Evolutionary conservation across 2,888 invertebrate species (phyloP).

Genomic region (Drosophila villosipedis): DNA sequence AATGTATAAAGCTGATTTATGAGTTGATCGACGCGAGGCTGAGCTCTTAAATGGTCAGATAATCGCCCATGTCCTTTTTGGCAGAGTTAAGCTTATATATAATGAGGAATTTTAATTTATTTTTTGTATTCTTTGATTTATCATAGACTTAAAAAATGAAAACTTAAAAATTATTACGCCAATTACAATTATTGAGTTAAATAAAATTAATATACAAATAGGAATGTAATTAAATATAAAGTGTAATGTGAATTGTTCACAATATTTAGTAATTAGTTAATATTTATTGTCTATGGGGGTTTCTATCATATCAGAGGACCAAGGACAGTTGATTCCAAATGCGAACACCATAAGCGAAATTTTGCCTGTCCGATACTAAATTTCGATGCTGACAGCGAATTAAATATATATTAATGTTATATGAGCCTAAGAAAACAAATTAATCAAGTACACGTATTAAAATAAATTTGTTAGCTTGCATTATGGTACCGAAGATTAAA

Average conservation of each 20-base stretch:
- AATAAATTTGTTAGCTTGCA: not conserved
- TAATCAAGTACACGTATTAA: not conserved
- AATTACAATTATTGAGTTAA: not conserved
- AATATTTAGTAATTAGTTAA: not conserved
- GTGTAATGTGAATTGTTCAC: not conserved
- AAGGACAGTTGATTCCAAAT: too few species aligned
- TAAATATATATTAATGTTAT: not conserved
- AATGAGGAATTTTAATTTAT: not conserved
- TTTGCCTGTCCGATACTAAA: not conserved
- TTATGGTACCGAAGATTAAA: too few species aligned
- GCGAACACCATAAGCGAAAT: not conserved
- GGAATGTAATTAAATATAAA: not conserved
- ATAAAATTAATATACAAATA: not conserved
- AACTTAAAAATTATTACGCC: not conserved
- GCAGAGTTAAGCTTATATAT: conserved; percentile 7
- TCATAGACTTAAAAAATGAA: not conserved
- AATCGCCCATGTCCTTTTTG: conserved; percentile 23
- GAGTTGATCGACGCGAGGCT: conserved; percentile 18
- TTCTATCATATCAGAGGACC: too few species aligned
- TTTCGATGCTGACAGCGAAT: not conserved
- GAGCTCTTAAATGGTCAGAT: conserved; percentile 7
- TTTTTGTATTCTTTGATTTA: not conserved
- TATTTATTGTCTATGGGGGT: not conserved
- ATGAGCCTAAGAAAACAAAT: not conserved
- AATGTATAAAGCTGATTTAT: conserved; percentile 61